A percentile compares a stretch with the other conserved stretches of the same genome.
phyloP scores from a whole-genome alignment of 2,113 vertebrate genomes.

The Podocnemis expansa region DNA sequence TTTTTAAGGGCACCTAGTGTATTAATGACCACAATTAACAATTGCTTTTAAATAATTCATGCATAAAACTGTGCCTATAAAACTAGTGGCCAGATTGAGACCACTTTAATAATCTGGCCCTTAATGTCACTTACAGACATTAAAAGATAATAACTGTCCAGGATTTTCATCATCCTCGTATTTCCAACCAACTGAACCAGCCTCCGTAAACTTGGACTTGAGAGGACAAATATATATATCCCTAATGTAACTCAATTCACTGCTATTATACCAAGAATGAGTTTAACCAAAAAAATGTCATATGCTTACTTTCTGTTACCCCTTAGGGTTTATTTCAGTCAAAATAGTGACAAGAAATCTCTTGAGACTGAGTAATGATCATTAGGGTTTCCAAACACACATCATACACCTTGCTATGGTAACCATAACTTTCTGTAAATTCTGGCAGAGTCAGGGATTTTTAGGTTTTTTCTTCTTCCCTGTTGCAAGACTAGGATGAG shows the following conservation, averaged over 20 bases:
- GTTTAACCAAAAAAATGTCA: neutral
- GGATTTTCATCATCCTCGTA: neutral
- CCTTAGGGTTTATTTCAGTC: neutral
- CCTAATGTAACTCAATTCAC: neutral
- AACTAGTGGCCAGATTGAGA: neutral
- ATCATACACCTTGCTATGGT: neutral
- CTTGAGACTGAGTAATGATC: neutral
- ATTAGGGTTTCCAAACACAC: neutral
- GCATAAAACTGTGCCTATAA: neutral
- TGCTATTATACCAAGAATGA: neutral
- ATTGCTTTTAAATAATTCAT: neutral
- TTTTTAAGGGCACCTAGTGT: neutral
- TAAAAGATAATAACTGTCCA: neutral
- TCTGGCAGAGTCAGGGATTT: constrained; percentile 25
- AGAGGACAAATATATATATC: neutral
- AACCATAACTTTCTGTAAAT: constrained; percentile 3
- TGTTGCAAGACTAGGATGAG: neutral
- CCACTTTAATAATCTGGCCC: neutral
- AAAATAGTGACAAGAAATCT: neutral
- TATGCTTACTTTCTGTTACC: neutral
- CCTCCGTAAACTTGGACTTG: neutral
- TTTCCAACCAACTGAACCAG: neutral
- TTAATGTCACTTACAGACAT: neutral
- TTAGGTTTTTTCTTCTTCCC: constrained; percentile 10
- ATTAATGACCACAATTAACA: neutral